Evolutionary conservation across 1,140 invertebrate species (phyloP), one percentile per base, ranked within the genome.

Genomic region (Penaeus indicus): DNA sequence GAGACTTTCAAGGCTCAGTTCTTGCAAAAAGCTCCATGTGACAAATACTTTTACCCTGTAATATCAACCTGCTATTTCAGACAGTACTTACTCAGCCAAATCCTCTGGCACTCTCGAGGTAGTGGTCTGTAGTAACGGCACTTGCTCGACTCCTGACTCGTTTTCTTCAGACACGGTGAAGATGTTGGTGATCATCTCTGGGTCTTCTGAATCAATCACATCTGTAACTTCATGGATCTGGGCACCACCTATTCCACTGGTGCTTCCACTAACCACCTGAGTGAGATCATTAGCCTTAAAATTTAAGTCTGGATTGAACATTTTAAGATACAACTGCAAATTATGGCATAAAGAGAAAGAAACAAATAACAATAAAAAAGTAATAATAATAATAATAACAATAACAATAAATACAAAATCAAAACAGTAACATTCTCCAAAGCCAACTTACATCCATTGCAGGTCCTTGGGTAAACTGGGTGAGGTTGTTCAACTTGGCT

Each of bases 181-280:
- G 18, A 84, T 42, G n/a, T 84, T 67, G 22, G 80, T 61, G 27
- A 82, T 64, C 18, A 10, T 63, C 8, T 75, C 47, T 63, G 61
- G 69, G 62, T 64, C 72, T 25, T 86, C 38, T 54, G 60, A 22
- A 77, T 86, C 84, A 11, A 63, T 72, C 75, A 86, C 25, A 22
- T 86, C 84, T 11, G 86, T 88, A 16, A 88, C 86, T 77, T 88
- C 86, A 27, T 82, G 80, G 16, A 88, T 88, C 67, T 88, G 86
- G 5, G 86, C 86, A n/a, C 86, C 86, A 32, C 86, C 86, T n/a
- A 60, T 75, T 22, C 63, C 63, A 64, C 54, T 22, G 32, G 63
- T 42, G n/a, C 47, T 62, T 27, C 81, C 62, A 67, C 67, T 80
- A 75, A 88, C 62, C 69, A 83, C n/a, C 84, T 86, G 67, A 63